Base-by-base conservation (phyloP, 1,140 invertebrate genomes). In the Drosophila pachea region DNA sequence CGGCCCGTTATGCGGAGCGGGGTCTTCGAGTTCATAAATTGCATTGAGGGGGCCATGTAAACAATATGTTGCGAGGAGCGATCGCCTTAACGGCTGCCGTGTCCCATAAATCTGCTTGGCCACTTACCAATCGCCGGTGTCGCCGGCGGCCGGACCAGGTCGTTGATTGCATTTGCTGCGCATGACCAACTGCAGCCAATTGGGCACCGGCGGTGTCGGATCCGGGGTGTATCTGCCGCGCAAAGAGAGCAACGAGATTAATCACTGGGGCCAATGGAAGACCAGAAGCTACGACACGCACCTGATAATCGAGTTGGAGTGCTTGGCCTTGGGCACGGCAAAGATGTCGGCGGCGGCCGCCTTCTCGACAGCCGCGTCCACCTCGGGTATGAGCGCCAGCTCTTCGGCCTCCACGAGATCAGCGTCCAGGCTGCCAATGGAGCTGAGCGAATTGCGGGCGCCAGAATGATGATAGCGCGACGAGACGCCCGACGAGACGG, bases 141-240 rank as follows among this genome's bases (percentile, higher is more conserved):
- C 78, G 22, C 22, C 22, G 33, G 56, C 35, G 6, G 45, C 16
- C 31, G 75, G 68, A 12, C 61, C 49, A 2, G 68, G 7, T 5
- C 78, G 73, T 40, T 78, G 72, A 76, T 77, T 89, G 65, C 86
- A 83, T 78, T 89, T 89, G 62, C 84, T 89, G 47, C 82, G 86
- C 84, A 89, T 87, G 8, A 90, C 88, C 69, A 89, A 69, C 55
- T 90, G 89, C 71, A 90, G 62, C 89, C 89, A 90, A 60, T 89
- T 89, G 49, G 88, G 89, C 14, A 88, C 72, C 8, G 78, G 69
- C n/a, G 88, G 70, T 8, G 78, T 74, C 14, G 78, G 73, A 71
- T 89, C 88, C 16, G 88, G 88, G 8, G 88, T 89, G 36, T 73
- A 89, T 74, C 88, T 89, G 35, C 43, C 2, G 22, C 22, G 22